Evolutionary conservation across 2,888 invertebrate species (phyloP), one percentile per base, ranked within the genome.

Genomic region (Synergus itoensis): DNA sequence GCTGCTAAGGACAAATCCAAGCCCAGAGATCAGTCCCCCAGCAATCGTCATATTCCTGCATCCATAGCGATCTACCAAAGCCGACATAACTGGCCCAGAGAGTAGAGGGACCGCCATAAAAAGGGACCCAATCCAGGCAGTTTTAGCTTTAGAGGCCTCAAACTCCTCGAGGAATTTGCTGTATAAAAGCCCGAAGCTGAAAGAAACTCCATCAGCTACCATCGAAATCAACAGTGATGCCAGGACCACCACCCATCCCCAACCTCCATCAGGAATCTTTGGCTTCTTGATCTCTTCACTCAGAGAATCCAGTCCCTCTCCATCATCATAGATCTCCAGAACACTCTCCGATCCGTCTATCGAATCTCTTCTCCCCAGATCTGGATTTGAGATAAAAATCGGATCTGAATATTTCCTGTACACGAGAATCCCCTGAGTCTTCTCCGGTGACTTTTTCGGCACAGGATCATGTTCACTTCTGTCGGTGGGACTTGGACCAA

Each of bases 171-270:
- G 93, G 87, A 98, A 96, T 88, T 98, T 96, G 0, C 96, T 96
- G 89, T 96, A 98, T 11, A 99, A 94, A 21, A 98, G 93, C 0
- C 99, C 99, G 91, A 98, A 98, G 1, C 98, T 97, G 91, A 98
- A 98, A 76, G 97, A 97, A 79, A 98, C 95, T 0, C 99, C 99
- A 92, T 99, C 99, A 60, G 98, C 97, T 75, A 99, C 96, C 93
- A 98, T 95, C 28, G 98, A 98, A 79, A 98, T 95, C 63, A 97
- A 91, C 84, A 99, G 95, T 0, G 98, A 97, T 4, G 98, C 96
- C 60, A 96, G 92, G 0, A 99, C 98, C 1, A 99, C 96, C 28
- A 97, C 94, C 98, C 98, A 98, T 11, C 97, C 97, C 96, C 96
- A 97, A 2, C 96, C 97, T 0, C 97, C 97, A 87, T 97, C 97